Base-by-base conservation (phyloP, 1,140 invertebrate genomes). In the Pristionchus pacificus region DNA sequence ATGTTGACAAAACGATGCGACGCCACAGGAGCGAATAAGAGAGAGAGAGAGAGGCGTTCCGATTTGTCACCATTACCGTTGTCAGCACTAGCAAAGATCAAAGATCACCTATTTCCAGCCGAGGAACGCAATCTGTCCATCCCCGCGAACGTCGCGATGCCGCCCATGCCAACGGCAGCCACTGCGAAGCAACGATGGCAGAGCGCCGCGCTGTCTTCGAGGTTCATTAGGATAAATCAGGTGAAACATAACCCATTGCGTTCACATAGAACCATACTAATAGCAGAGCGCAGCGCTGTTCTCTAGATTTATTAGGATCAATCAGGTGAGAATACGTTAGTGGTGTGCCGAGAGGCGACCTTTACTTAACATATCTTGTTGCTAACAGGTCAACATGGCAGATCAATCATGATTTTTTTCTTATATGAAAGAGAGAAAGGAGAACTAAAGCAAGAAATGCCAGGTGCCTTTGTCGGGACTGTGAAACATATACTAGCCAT, bases 221-320 rank as follows among this genome's bases (percentile, higher is more conserved):
- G 78, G 30, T 83, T 83, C 64, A 80, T 81, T 59, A 67, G 63
- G 32, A 78, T 77, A 25, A 30, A 66, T 55, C 61, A 65, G 60
- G 60, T 60, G 33, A 77, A 24, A 27, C n/a, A n/a, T n/a, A n/a
- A n/a, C n/a, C 66, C 59, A 19, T 25, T 27, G 25, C 38, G 19
- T 49, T 49, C 38, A 49, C 38, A 49, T 10, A 10, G 6, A n/a
- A n/a, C n/a, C n/a, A n/a, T n/a, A n/a, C n/a, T n/a, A n/a, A 57
- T 83, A 82, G 81, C 81, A 83, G 65, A 77, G 67, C 60, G 81
- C 82, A 25, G 80, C 80, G 0, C 71, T 78, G 57, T 81, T 78
- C 2, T 76, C 81, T 2, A 65, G 78, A 33, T 83, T 83, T 63
- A 80, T 81, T 59, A 67, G 63, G 32, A 78, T 77, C 27, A 30